Evolutionary conservation across 1,140 invertebrate genomes (phyloP).

Genomic region (Bradysia coprophila): DNA sequence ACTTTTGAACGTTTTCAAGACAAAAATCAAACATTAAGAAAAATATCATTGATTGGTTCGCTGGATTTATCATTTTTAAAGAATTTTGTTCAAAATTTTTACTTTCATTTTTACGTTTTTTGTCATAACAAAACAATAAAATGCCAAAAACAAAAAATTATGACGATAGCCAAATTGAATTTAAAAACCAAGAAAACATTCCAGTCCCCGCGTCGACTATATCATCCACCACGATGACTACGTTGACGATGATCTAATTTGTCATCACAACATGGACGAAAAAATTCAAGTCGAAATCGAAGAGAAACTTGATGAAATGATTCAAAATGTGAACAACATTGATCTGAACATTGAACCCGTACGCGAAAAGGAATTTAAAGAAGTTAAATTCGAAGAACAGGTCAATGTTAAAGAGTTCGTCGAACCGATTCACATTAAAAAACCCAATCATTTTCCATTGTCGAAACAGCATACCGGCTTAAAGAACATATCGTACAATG

Average conservation of each 20-base stretch:
- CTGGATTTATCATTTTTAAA: no score
- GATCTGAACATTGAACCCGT: neutral
- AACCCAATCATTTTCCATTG: neutral
- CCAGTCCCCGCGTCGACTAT: no score
- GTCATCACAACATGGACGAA: neutral
- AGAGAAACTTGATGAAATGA: neutral
- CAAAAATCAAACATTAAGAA: no score
- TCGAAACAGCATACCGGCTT: constrained; percentile 20
- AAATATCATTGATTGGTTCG: no score
- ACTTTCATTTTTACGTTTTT: no score
- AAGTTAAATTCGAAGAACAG: constrained; percentile 1
- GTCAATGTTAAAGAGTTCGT: neutral
- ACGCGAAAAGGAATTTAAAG: neutral
- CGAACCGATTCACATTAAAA: neutral
- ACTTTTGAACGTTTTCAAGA: no score
- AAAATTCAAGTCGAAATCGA: neutral
- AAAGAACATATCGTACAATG: constrained; percentile 21
- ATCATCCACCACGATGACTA: no score
- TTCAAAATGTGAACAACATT: neutral
- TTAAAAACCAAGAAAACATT: no score
- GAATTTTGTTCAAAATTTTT: no score
- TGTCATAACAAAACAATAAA: no score
- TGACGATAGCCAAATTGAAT: no score
- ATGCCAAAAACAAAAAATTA: no score
- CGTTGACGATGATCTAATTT: neutral